phyloP scores from a whole-genome alignment of 2,113 vertebrate species.

The Dolichallabes microphthalmus region DNA sequence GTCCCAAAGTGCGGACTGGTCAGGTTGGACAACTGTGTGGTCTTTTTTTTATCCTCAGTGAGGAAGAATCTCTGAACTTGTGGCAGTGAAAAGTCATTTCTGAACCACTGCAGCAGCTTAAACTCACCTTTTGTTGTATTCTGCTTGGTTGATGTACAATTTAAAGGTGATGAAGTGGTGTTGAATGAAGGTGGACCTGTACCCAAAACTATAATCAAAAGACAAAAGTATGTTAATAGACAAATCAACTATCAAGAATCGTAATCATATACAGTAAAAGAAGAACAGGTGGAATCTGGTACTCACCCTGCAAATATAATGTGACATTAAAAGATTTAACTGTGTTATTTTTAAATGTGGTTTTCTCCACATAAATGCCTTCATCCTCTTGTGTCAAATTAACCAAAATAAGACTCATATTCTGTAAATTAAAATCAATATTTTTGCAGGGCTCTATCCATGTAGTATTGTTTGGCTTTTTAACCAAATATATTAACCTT shows the following conservation, averaged over 20 bases:
- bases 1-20: constrained; percentile 31
- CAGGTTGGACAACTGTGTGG: constrained; percentile 43
- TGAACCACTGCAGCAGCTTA: constrained; percentile 45
- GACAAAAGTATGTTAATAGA: background rate
- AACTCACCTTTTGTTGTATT: background rate
- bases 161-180: too few species aligned
- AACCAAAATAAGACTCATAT: constrained; percentile 51
- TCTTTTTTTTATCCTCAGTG: constrained; percentile 25
- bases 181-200: constrained; percentile 21
- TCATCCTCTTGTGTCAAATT: constrained; percentile 42
- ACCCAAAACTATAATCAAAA: background rate
- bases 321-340: background rate
- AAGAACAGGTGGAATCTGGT: background rate
- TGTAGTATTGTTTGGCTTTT: background rate
- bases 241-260: background rate
- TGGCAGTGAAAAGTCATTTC: constrained; percentile 30
- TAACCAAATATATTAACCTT: background rate
- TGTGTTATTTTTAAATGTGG: background rate
- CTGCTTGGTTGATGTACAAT: too few species aligned
- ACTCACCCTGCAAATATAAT: constrained; percentile 55
- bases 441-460: background rate
- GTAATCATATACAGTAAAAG: background rate
- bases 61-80: constrained; percentile 38
- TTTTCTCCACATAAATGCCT: constrained; percentile 43
- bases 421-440: constrained; percentile 26